Evolutionary conservation across 1,140 invertebrate species (phyloP).

Genomic region (Drosophila orosa): DNA sequence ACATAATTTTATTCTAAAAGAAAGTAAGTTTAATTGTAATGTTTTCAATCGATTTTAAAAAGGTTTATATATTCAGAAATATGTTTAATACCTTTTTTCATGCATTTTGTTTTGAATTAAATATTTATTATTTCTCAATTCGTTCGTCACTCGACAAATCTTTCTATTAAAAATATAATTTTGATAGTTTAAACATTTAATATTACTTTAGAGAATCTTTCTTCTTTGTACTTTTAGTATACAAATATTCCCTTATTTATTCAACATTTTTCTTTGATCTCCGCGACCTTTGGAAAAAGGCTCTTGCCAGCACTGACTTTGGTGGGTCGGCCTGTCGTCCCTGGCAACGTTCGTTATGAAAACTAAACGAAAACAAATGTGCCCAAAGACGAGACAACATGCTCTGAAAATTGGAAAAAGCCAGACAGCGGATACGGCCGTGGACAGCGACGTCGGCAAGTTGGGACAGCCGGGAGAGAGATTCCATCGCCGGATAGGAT

Average conservation of each 20-base stretch:
- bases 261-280: neutral
- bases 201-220: no score
- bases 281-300: neutral
- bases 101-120: neutral
- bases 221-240: neutral
- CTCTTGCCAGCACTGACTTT: slow-evolving; percentile 12
- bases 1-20: neutral
- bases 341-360: slow-evolving; percentile 76
- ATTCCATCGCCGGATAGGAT: slow-evolving; percentile 47
- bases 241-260: neutral
- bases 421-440: slow-evolving; percentile 52
- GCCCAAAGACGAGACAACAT: slow-evolving; percentile 56
- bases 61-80: neutral
- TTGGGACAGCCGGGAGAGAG: slow-evolving; percentile 41
- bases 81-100: neutral
- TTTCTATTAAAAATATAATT: no score
- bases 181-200: neutral
- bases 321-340: slow-evolving; percentile 43
- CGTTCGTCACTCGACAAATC: no score
- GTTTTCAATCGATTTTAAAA: neutral
- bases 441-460: slow-evolving; percentile 50
- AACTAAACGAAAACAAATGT: slow-evolving; percentile 78
- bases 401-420: slow-evolving; percentile 65
- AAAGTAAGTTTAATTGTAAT: neutral
- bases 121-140: no score